Conservation (phyloP, 2,888 invertebrate species). For the Dynastes tityus region DNA sequence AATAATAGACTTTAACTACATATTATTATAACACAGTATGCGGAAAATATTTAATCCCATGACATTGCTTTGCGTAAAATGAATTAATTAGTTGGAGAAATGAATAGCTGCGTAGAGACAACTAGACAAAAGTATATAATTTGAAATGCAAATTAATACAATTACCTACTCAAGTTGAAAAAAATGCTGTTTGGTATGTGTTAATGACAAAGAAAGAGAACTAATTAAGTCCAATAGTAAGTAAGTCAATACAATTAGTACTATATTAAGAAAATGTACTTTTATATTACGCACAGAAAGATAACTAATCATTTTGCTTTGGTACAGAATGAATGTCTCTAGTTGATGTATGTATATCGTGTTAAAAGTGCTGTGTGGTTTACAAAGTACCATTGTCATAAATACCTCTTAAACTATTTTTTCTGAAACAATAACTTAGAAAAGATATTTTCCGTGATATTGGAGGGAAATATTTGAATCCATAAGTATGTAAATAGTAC, state of each 20-base stretch:
- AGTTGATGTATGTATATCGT: too few relatives aligned
- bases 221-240: not conserved
- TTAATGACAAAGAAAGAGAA: conserved; percentile 6
- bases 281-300: not conserved
- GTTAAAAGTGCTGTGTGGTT: too few relatives aligned
- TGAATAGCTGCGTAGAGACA: conserved; percentile 2
- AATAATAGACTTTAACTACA: not conserved
- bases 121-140: not conserved
- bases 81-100: conserved; percentile 4
- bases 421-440: too few relatives aligned
- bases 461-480: too few relatives aligned
- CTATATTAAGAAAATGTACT: not conserved
- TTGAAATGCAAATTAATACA: conserved; percentile 11
- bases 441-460: too few relatives aligned
- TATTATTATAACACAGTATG: conserved; percentile 5
- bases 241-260: not conserved
- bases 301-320: too few relatives aligned
- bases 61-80: conserved; percentile 2
- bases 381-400: too few relatives aligned
- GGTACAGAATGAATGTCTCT: too few relatives aligned
- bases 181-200: not conserved
- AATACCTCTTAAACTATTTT: too few relatives aligned
- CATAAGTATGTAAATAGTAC: too few relatives aligned
- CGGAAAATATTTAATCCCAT: conserved; percentile 1
- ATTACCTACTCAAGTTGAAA: not conserved